A percentile compares a stretch with the other conserved stretches of the same genome.
Conservation (phyloP, 2,888 invertebrate genomes). For the Cylindroiulus punctatus region DNA sequence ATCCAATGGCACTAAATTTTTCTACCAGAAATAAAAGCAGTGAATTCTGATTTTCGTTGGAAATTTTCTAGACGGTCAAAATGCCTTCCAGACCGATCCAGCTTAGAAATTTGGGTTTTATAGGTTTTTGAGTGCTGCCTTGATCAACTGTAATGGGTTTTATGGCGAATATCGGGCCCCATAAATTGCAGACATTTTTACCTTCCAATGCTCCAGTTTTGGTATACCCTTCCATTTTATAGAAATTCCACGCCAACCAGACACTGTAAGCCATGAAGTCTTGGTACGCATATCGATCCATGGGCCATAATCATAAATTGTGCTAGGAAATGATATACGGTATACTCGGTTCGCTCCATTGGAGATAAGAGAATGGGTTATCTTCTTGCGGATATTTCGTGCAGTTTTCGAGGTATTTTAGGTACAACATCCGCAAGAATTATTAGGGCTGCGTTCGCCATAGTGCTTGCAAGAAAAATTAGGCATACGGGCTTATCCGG, state of each 20-base stretch:
- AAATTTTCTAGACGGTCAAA: neutral
- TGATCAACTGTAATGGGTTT: constrained; percentile 21
- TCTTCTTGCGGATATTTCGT: constrained; percentile 8
- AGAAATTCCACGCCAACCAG: neutral
- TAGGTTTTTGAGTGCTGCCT: neutral
- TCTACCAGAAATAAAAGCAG: neutral
- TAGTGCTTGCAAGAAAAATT: neutral
- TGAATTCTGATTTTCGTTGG: neutral
- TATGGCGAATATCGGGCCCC: constrained; percentile 5
- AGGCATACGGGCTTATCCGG: neutral
- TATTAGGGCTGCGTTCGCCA: neutral
- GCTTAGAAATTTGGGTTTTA: neutral
- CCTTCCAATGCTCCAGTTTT: neutral
- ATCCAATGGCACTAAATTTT: neutral
- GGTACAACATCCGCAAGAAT: neutral
- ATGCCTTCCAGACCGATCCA: neutral
- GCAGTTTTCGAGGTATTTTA: neutral
- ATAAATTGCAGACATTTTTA: constrained; percentile 20
- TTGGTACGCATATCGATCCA: neutral
- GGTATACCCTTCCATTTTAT: neutral
- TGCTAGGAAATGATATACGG: neutral
- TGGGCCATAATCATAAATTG: constrained; percentile 14
- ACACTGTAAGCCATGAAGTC: neutral
- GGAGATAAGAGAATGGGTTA: constrained; percentile 21
- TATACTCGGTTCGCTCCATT: neutral